Conservation (phyloP, 2,797 vertebrate genomes). For the Acanthornis magna region DNA sequence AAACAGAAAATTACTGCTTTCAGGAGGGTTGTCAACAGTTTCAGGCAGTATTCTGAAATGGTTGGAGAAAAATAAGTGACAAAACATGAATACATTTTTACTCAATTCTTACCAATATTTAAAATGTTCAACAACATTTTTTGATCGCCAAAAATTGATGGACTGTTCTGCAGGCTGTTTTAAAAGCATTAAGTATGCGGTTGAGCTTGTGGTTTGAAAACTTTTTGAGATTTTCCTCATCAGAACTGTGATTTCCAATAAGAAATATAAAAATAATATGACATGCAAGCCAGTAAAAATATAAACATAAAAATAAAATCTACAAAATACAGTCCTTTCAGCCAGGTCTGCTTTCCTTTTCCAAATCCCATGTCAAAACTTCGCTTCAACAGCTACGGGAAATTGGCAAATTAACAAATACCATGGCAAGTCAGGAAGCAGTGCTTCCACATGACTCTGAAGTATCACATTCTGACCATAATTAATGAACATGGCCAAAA, state of each 20-base stretch:
- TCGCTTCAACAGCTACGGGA: background rate
- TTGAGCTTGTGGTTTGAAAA: conserved; percentile 23
- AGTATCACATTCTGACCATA: background rate
- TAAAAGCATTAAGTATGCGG: background rate
- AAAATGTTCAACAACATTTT: background rate
- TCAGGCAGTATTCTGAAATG: background rate
- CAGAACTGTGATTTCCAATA: background rate
- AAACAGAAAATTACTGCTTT: background rate
- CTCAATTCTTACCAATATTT: background rate
- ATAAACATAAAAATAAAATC: conserved; percentile 37
- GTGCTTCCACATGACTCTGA: background rate
- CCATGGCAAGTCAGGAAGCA: background rate
- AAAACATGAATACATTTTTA: background rate
- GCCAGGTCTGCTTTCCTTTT: conserved; percentile 1
- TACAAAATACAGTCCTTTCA: background rate
- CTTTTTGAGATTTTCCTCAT: conserved; percentile 11
- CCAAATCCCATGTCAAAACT: background rate
- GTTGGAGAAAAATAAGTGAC: background rate
- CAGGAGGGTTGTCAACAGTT: background rate
- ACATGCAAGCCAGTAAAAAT: conserved; percentile 5
- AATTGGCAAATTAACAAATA: background rate
- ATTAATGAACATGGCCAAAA: background rate
- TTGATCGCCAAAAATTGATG: background rate
- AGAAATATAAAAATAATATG: conserved; percentile 23
- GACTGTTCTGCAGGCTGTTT: background rate